These are phyloP conservation scores for Phrynocephalus vlangalii DNA, from an alignment of 2,797 vertebrate genomes.

Conservation along the genomic window DNA sequence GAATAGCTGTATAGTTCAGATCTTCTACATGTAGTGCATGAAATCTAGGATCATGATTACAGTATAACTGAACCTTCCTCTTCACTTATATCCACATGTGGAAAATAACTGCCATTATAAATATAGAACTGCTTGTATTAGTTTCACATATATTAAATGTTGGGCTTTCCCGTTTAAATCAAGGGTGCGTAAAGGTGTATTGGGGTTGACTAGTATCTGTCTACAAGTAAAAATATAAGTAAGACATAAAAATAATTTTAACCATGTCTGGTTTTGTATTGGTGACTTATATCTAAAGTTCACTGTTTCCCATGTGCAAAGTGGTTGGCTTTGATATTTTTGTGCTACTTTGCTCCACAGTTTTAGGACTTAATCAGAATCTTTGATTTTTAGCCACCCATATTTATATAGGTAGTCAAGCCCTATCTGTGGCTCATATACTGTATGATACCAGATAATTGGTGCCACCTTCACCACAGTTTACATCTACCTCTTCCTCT, in stretches of 20 bases:
- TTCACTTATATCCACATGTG: background rate
- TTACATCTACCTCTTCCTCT: background rate
- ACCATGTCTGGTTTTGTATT: background rate
- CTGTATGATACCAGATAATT: background rate
- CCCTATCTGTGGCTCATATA: background rate
- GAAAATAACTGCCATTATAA: background rate
- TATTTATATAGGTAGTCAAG: background rate
- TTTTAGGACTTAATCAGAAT: background rate
- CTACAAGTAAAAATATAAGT: background rate
- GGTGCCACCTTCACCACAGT: background rate
- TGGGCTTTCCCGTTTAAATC: background rate
- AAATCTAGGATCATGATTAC: background rate
- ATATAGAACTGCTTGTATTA: background rate
- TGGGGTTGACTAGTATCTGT: background rate
- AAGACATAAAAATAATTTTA: background rate
- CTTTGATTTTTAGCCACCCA: background rate
- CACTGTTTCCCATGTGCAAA: background rate
- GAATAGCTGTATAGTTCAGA: conserved; percentile 1
- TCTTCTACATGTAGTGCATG: background rate
- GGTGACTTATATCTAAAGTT: background rate
- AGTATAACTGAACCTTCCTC: background rate
- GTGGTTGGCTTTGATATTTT: background rate
- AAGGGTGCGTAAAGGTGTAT: background rate
- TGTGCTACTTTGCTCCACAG: background rate
- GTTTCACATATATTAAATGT: background rate